Evolutionary conservation across 2,113 vertebrate genomes (phyloP), one percentile per base, ranked within the genome.

Genomic region (Pomatostomus ruficeps): DNA sequence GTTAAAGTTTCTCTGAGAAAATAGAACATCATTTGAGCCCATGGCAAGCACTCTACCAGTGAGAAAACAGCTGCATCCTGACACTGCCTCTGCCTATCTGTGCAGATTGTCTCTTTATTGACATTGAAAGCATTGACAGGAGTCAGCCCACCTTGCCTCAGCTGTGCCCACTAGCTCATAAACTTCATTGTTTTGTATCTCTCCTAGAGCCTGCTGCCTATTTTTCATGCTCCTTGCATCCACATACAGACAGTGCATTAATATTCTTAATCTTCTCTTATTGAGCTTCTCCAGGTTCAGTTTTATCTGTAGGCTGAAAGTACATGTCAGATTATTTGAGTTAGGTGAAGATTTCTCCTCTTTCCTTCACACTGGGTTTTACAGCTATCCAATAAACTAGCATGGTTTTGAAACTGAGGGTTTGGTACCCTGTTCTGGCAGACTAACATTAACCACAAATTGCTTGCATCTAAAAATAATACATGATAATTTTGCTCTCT

Each of bases 391-490:
- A 63, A 61, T 59, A 86, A 93, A 81, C 43, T 46, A 38, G 28
- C 20, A 61, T 52, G n/a, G n/a, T 78, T 91, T 87, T 75, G 65
- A 89, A 95, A 74, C 25, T 1, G 7, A 36, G 79, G 52, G 18
- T 59, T 88, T 88, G 72, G 51, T 90, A 65, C 72, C 52, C 51
- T 61, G 40, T 51, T 94, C 89, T 80, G 61, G 82, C 72, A 79
- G 42, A 76, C 42, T 68, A 85, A 61, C 26, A 38, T 77, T 77
- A 83, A 76, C 85, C 68, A 85, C 51, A 90, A 94, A 89, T 77
- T 85, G 63, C 67, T 85, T 70, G 15, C 49, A 93, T 79, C 84
- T 89, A 89, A 95, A 96, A 95, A 96, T 93, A 94, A 91, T 58
- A 46, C 33, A 55, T 18, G 45, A 77, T 40, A 89, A 92, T 94